phyloP scores from a whole-genome alignment of 1,140 invertebrate species.

The Nephila pilipes region DNA sequence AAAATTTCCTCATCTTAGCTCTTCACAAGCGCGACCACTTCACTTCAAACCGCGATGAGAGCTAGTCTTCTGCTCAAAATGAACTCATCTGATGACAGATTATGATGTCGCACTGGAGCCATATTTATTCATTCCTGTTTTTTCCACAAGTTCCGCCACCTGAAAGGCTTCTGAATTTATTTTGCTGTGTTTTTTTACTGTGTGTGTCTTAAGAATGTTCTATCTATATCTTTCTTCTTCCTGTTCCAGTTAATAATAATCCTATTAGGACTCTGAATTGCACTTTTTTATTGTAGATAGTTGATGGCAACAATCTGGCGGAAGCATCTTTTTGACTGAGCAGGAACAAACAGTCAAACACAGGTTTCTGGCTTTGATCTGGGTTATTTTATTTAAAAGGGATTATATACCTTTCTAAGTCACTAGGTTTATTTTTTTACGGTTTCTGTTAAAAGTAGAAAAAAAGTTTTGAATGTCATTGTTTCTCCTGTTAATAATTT shows the following conservation, averaged over 20 bases:
- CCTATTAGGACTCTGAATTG: conserved; percentile 31
- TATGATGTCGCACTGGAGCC: conserved; percentile 38
- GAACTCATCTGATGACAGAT: conserved; percentile 62
- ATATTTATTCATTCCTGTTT: conserved; percentile 53
- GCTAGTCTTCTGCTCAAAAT: conserved; percentile 57
- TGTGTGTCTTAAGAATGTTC: not conserved
- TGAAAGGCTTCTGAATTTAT: conserved; percentile 58
- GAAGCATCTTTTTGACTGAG: not conserved
- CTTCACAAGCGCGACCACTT: conserved; percentile 45
- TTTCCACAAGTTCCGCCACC: conserved; percentile 33
- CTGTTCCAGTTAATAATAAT: conserved; percentile 68
- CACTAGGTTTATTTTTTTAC: not conserved
- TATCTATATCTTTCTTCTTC: conserved; percentile 56
- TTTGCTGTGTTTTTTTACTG: conserved; percentile 25
- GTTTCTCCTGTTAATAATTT: too few species aligned
- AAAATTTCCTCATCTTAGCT: conserved; percentile 46
- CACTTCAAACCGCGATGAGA: conserved; percentile 17
- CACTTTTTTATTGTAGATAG: not conserved
- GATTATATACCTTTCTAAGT: not conserved
- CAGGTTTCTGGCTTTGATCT: not conserved
- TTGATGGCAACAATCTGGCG: conserved; percentile 44
- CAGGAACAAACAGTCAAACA: not conserved
- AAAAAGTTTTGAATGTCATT: not conserved
- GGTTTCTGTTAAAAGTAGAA: not conserved
- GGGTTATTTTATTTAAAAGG: not conserved